Conservation (phyloP, 30 jellyfish, hydroid and myxozoan genomes). For the Morbakka virulenta region DNA sequence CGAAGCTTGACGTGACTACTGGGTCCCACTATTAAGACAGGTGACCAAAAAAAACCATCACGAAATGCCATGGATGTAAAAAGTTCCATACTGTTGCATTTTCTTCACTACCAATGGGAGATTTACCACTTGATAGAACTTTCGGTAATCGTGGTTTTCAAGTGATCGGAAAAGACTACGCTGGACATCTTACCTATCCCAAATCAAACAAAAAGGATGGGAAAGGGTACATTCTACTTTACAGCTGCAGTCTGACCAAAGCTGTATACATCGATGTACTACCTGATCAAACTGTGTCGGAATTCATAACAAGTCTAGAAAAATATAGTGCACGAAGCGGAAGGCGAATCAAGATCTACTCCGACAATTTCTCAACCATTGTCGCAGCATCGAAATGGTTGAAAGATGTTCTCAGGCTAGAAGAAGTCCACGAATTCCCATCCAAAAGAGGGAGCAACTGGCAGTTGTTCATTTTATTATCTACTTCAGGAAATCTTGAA, state of each 20-base stretch:
- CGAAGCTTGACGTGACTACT: constrained; percentile 23
- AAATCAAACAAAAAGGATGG: constrained; percentile 8
- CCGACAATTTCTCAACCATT: constrained; percentile 58
- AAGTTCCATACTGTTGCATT: constrained; percentile 39
- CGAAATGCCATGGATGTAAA: constrained; percentile 63
- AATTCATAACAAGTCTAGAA: constrained; percentile 48
- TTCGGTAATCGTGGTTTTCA: constrained; percentile 40
- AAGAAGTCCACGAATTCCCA: constrained; percentile 45
- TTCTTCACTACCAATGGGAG: constrained; percentile 43
- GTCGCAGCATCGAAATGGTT: constrained; percentile 64
- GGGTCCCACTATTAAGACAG: constrained; percentile 62
- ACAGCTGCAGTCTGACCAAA: constrained; percentile 70
- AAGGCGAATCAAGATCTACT: constrained; percentile 46
- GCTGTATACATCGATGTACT: constrained; percentile 50
- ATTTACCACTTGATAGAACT: constrained; percentile 52
- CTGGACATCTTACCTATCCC: constrained; percentile 53
- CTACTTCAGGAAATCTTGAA: too few species aligned
- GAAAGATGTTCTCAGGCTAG: constrained; percentile 25
- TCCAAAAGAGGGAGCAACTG: constrained; percentile 21
- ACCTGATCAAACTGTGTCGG: constrained; percentile 44
- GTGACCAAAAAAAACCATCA: constrained; percentile 18
- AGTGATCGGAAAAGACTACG: constrained; percentile 55
- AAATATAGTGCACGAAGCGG: constrained; percentile 57
- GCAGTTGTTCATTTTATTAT: too few species aligned
- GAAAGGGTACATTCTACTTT: constrained; percentile 60